A percentile compares a stretch with the other conserved stretches of the same genome.
Conservation (phyloP, 2,797 vertebrate genomes). For the Pachyuromys duprasi region DNA sequence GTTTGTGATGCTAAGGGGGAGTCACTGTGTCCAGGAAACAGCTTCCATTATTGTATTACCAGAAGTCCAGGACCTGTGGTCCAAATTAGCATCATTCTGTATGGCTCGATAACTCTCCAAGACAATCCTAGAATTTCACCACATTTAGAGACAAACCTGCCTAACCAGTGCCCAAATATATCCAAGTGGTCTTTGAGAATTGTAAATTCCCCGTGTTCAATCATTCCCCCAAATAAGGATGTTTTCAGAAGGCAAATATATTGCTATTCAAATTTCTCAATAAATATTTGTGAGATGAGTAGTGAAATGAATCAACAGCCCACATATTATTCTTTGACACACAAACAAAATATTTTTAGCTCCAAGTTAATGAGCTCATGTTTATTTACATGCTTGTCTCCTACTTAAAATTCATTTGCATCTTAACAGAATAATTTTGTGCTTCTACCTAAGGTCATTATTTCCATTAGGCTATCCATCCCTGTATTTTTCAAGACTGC, state of each 20-base stretch:
- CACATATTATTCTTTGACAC: constrained; percentile 43
- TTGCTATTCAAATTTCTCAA: constrained; percentile 40
- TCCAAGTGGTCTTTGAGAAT: constrained; percentile 30
- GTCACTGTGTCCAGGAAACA: background rate
- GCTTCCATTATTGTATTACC: background rate
- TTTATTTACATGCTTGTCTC: constrained; percentile 60
- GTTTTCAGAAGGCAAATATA: constrained; percentile 44
- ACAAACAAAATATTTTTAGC: constrained; percentile 65
- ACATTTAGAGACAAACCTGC: background rate
- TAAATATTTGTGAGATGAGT: background rate
- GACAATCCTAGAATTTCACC: constrained; percentile 25
- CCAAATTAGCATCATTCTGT: background rate
- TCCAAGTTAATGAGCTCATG: constrained; percentile 50
- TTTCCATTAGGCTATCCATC: constrained; percentile 44
- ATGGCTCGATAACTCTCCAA: background rate
- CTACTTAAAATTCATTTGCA: constrained; percentile 63
- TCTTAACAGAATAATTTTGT: constrained; percentile 60
- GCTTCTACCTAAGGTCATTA: constrained; percentile 27
- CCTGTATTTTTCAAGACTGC: constrained; percentile 58
- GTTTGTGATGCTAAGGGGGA: background rate
- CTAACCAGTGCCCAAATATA: background rate
- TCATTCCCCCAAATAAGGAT: background rate
- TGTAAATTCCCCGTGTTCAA: background rate
- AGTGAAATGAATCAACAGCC: background rate
- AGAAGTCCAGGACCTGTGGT: background rate